Percentiles rank a stretch among this genome's conserved stretches.
phyloP scores from a whole-genome alignment of 35 echinoderm and acorn worm species.

The Lytechinus variegatus region DNA sequence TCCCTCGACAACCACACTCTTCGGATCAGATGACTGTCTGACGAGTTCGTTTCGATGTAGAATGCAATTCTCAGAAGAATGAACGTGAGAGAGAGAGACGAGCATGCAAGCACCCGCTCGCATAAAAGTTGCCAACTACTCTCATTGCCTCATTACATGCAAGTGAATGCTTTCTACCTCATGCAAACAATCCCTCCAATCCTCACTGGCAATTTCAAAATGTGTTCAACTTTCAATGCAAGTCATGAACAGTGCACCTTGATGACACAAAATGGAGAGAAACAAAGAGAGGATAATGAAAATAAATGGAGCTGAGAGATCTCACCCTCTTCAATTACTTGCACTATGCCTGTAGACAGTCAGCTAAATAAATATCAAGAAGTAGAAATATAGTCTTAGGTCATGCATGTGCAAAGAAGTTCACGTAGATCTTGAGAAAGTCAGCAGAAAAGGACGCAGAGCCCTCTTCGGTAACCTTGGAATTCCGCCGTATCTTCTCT shows the following conservation, averaged over 20 bases:
- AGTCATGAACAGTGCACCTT: neutral
- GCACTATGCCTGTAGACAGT: neutral
- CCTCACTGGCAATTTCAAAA: neutral
- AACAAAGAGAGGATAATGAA: neutral
- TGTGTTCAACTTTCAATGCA: neutral
- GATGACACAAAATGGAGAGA: neutral
- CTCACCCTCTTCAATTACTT: neutral
- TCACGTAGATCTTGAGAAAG: neutral
- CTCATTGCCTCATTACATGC: neutral
- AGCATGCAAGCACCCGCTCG: neutral
- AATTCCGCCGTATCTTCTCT: neutral
- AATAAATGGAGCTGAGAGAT: neutral
- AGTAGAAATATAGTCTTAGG: neutral
- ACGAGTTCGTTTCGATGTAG: neutral
- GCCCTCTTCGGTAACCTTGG: constrained; percentile 15
- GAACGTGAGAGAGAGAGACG: neutral
- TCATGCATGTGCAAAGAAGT: neutral
- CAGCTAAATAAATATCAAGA: neutral
- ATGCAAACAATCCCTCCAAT: neutral
- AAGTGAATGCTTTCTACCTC: neutral
- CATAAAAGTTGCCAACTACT: constrained; percentile 13
- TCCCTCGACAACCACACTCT: neutral
- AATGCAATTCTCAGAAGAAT: neutral
- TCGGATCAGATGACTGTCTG: neutral
- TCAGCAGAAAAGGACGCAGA: neutral